Conservation (phyloP, 2,113 vertebrate genomes). For the Hyaena hyaena region DNA sequence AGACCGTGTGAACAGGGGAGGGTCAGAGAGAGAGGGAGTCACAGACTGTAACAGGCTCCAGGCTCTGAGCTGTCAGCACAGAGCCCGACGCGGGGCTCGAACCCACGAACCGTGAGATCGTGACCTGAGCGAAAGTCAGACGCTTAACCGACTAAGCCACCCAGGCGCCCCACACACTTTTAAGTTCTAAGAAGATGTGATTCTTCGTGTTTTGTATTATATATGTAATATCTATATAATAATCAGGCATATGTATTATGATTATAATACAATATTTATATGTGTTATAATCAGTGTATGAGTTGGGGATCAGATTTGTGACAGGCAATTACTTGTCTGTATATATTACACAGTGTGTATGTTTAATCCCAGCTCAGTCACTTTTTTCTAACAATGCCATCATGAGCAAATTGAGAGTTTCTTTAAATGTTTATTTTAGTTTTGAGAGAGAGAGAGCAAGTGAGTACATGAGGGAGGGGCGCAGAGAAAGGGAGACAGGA, state of each 20-base stretch:
- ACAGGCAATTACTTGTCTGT: background rate
- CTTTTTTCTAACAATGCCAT: background rate
- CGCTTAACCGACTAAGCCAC: no score
- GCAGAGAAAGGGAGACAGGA: no score
- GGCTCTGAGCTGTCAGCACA: no score
- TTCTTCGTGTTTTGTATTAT: background rate
- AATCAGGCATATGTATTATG: background rate
- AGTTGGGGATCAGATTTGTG: background rate
- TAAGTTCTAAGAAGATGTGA: background rate
- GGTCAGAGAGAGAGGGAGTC: no score
- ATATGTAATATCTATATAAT: background rate
- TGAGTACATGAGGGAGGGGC: no score
- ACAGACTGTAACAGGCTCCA: no score
- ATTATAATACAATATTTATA: background rate
- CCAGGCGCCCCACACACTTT: background rate
- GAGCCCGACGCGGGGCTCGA: no score
- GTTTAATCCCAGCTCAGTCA: background rate
- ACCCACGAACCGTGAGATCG: no score
- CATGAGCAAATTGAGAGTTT: background rate
- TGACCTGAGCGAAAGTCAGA: no score
- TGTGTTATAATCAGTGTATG: background rate
- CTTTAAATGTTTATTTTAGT: background rate
- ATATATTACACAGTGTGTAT: background rate
- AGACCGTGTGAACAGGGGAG: no score
- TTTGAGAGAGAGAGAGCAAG: no score